A percentile compares a stretch with the other conserved stretches of the same genome.
Evolutionary conservation across 2,113 vertebrate genomes (phyloP).

Genomic region (Myrmecophaga tridactyla): DNA sequence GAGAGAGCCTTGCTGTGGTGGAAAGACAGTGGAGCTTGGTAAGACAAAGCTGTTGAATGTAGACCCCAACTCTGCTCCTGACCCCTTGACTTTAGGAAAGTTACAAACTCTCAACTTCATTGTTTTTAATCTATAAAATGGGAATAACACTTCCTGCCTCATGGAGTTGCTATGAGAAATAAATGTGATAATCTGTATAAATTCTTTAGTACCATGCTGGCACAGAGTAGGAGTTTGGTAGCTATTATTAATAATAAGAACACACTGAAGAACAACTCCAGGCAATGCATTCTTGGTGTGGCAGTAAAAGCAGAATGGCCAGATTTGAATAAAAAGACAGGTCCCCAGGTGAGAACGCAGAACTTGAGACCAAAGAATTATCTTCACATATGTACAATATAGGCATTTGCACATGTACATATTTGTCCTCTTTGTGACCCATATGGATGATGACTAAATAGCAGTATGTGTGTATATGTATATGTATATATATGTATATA

Average conservation of each 20-base stretch:
- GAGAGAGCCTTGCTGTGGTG: neutral
- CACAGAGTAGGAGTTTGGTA: neutral
- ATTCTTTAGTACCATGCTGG: neutral
- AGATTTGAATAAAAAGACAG: neutral
- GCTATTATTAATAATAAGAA: constrained; percentile 2
- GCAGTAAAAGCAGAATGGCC: neutral
- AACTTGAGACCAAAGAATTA: constrained; percentile 1
- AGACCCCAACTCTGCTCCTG: neutral
- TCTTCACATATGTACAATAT: neutral
- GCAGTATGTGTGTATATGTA: too few species aligned
- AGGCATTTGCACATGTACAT: neutral
- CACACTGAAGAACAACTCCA: neutral
- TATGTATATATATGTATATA: too few species aligned
- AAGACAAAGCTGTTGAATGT: constrained; percentile 4
- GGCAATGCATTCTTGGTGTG: neutral
- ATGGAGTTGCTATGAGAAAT: neutral
- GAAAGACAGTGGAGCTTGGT: neutral
- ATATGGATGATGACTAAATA: neutral
- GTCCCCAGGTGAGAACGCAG: neutral
- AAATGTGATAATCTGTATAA: neutral
- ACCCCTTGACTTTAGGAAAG: neutral
- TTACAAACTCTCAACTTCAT: neutral
- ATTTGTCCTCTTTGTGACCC: neutral
- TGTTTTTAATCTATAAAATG: constrained; percentile 36
- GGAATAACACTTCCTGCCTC: neutral